A percentile compares a stretch with the other conserved stretches of the same genome.
Conservation (phyloP, 2,797 vertebrate species). For the Tokudaia muenninki region DNA sequence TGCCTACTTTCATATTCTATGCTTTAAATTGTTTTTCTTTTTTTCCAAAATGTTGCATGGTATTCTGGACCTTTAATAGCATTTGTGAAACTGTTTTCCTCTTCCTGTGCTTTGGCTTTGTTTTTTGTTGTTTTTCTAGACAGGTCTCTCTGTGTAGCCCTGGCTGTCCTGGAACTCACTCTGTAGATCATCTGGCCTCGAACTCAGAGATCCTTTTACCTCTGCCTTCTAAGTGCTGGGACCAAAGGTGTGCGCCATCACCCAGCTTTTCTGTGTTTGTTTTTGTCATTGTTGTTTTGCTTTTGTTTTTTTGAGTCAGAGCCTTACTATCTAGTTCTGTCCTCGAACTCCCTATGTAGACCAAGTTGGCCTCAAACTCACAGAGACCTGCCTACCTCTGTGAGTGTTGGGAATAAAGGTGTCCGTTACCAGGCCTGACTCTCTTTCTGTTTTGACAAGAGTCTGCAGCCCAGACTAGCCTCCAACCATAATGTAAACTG, state of each 20-base stretch:
- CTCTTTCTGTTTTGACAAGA: not conserved
- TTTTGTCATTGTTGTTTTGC: not conserved
- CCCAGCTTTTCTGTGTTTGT: not conserved
- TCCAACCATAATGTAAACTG: not conserved
- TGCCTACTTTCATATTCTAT: not conserved
- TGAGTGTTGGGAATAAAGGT: not conserved
- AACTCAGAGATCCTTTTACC: not conserved
- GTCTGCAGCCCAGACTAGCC: not conserved
- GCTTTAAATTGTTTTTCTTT: not conserved
- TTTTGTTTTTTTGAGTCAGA: not conserved
- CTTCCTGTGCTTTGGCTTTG: not conserved
- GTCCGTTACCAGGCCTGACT: not conserved
- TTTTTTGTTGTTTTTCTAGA: not conserved
- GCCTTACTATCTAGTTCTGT: not conserved
- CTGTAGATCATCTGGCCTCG: not conserved
- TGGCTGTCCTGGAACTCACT: not conserved
- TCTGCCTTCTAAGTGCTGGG: not conserved
- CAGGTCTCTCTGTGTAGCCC: not conserved
- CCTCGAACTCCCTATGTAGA: not conserved
- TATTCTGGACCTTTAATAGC: not conserved
- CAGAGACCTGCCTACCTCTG: not conserved
- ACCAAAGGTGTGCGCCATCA: not conserved
- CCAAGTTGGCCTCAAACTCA: not conserved
- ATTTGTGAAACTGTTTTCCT: not conserved
- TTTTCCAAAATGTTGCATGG: not conserved